A percentile compares a stretch with the other conserved stretches of the same genome.
Conservation (phyloP, 2,888 invertebrate species). For the Metacarcinus magister region DNA sequence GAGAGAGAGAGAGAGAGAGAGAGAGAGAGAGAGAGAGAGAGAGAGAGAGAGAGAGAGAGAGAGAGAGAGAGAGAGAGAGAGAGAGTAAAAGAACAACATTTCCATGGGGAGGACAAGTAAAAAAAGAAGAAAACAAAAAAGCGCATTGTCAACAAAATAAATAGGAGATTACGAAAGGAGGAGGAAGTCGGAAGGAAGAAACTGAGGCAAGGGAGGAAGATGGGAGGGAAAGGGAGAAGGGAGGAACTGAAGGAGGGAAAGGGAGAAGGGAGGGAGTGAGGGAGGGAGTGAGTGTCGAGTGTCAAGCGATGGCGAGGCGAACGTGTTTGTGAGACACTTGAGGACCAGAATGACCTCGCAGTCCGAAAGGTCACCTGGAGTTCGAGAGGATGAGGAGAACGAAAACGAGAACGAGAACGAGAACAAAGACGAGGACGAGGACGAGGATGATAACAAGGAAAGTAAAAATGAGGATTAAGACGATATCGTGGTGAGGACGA, state of each 20-base stretch:
- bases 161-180: neutral
- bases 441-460: neutral
- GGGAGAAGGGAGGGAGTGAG: neutral
- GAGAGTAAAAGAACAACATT: no score
- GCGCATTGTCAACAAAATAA: neutral
- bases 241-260: neutral
- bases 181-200: neutral
- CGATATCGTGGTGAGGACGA: neutral
- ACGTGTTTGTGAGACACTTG: conserved; percentile 29
- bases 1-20: neutral
- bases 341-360: neutral
- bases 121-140: neutral
- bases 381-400: neutral
- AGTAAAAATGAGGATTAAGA: neutral
- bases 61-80: neutral
- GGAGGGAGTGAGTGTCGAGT: neutral
- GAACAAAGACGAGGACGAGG: neutral
- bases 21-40: neutral
- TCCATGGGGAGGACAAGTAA: neutral
- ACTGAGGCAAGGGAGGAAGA: neutral
- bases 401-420: neutral
- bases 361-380: neutral
- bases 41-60: conserved; percentile 16
- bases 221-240: neutral
- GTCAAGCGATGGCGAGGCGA: neutral